phyloP scores from a whole-genome alignment of 2,888 invertebrate species.

The Ochropacha duplaris region DNA sequence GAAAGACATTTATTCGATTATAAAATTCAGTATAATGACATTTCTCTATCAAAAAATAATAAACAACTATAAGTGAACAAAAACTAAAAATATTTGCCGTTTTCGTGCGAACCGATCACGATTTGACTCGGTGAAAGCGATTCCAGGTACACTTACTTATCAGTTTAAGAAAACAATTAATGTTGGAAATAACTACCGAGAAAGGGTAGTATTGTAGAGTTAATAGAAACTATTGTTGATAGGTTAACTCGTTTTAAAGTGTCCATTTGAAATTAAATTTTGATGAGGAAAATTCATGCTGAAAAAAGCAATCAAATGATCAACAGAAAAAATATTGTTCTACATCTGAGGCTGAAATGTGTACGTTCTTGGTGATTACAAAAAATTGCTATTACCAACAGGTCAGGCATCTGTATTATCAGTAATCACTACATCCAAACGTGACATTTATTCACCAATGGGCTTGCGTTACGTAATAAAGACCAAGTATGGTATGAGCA shows the following conservation, averaged over 20 bases:
- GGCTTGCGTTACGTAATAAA: background rate
- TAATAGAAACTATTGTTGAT: background rate
- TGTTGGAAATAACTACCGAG: background rate
- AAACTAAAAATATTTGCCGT: conserved; percentile 5
- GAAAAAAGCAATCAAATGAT: background rate
- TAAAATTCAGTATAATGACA: background rate
- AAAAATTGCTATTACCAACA: background rate
- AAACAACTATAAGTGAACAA: background rate
- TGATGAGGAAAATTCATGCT: background rate
- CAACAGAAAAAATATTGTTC: no score
- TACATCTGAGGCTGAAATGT: background rate
- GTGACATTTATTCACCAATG: background rate
- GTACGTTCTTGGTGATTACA: background rate
- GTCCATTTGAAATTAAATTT: background rate
- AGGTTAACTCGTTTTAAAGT: background rate
- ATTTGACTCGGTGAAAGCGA: conserved; percentile 7
- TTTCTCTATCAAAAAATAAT: background rate
- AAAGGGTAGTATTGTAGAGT: background rate
- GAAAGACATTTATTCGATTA: no score
- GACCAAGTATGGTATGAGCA: background rate
- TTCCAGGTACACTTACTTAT: background rate
- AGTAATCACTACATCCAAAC: background rate
- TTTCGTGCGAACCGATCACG: conserved; percentile 12
- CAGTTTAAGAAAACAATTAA: background rate
- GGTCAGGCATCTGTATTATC: background rate